A percentile compares a stretch with the other conserved stretches of the same genome.
phyloP scores from a whole-genome alignment of 2,113 vertebrate species.

The Pavo muticus region DNA sequence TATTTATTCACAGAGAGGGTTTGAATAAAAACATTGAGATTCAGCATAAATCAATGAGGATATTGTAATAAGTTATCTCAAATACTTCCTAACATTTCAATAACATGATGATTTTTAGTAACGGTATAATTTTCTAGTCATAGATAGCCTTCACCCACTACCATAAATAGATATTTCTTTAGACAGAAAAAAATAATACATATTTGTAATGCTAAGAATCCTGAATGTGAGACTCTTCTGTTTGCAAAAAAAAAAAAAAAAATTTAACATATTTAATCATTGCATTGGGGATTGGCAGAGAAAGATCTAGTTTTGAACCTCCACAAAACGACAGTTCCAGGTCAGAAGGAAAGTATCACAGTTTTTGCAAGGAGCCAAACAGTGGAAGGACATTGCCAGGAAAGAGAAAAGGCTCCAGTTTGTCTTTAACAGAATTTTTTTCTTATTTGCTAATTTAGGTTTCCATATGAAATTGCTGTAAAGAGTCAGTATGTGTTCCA shows the following conservation, averaged over 20 bases:
- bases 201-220: background rate
- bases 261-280: background rate
- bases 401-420: background rate
- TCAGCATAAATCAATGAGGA: background rate
- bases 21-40: background rate
- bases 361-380: background rate
- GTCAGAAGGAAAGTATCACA: background rate
- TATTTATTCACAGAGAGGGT: too few relatives aligned
- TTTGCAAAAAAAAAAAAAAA: too few relatives aligned
- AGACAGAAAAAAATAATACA: background rate
- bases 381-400: background rate
- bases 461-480: background rate
- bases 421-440: background rate
- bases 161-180: background rate
- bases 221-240: fast-evolving
- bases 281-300: background rate
- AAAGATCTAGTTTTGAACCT: background rate
- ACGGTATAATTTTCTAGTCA: background rate
- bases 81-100: background rate
- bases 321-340: background rate
- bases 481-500: background rate
- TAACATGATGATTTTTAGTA: background rate
- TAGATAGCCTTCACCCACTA: background rate
- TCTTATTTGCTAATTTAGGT: background rate
- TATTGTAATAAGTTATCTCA: background rate